Evolutionary conservation across 2,797 vertebrate genomes (phyloP), one percentile per base, ranked within the genome.

Genomic region (Paedocypris micromegethes): DNA sequence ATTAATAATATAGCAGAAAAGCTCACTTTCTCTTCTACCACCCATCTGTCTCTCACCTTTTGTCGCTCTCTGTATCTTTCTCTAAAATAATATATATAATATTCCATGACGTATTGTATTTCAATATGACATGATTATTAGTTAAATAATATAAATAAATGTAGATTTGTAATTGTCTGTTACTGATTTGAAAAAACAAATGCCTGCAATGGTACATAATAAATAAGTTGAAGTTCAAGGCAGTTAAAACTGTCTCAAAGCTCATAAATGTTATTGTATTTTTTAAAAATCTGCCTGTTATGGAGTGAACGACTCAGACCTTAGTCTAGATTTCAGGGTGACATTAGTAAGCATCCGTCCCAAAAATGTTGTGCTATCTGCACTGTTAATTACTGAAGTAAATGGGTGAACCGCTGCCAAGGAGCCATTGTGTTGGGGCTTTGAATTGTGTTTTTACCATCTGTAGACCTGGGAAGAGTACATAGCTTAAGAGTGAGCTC

Each of bases 331-430:
- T 93, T 91, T 90, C 91, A 87, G 87, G 84, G 89, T 91, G 93
- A 90, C 91, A 92, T 87, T 23, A 82, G 87, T 88, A 86, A 90
- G 90, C 90, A 90, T 89, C 68, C 85, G 85, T 90, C 90, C 91
- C 92, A 91, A 93, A 95, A 95, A 94, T 94, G 94, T 93, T 92
- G 93, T 93, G 91, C 91, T 94, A 92, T 94, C 91, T 90, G 90
- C 94, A 92, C 91, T 93, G 93, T 95, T 98, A 97, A 97, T 96
- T 97, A 97, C 93, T 93, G 93, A 90, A 96, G 93, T 94, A 94
- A 95, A 96, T 90, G 93, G 91, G 93, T 97, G 94, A 96, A 94
- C 93, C 91, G 84, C 85, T 91, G 93, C 94, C 95, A 96, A 93
- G 69, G 91, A 91, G 92, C 91, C 92, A 95, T 95, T 96, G 94